Conservation (phyloP, 2,888 invertebrate species). For the Tinea pellionella region DNA sequence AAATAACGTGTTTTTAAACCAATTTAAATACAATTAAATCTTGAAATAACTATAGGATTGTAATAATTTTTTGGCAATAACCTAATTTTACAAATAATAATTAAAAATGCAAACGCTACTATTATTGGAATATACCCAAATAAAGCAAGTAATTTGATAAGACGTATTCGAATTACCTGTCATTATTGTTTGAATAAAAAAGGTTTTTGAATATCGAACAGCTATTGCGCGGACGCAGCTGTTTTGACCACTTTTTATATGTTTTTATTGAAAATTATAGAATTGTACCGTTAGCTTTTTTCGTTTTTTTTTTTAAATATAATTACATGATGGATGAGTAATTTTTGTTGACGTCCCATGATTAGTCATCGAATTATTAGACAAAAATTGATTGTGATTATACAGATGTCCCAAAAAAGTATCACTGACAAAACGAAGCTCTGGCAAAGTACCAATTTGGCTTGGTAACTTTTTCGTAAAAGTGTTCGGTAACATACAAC, state of each 20-base stretch:
- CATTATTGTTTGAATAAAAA: slow-evolving; percentile 25
- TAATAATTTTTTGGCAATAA: no score
- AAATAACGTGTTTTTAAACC: no score
- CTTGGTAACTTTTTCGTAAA: no score
- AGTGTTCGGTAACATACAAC: no score
- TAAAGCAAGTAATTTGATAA: slow-evolving; percentile 1
- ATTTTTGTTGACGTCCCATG: neutral
- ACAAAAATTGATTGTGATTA: neutral
- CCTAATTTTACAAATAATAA: no score
- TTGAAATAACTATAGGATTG: no score
- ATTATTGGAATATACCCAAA: neutral
- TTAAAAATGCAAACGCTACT: neutral
- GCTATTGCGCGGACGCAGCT: slow-evolving; percentile 44
- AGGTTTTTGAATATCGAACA: slow-evolving; percentile 50
- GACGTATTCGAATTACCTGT: slow-evolving; percentile 8
- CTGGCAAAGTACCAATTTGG: no score
- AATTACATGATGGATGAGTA: slow-evolving; percentile 7
- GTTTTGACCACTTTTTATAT: slow-evolving; percentile 54
- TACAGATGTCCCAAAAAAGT: neutral
- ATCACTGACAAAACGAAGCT: no score
- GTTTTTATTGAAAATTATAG: slow-evolving; percentile 34
- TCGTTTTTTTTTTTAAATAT: neutral
- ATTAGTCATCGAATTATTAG: neutral
- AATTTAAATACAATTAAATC: no score
- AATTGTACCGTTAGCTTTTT: neutral